Base-by-base conservation (phyloP, 1,140 invertebrate species). In the Megathymus violae region DNA sequence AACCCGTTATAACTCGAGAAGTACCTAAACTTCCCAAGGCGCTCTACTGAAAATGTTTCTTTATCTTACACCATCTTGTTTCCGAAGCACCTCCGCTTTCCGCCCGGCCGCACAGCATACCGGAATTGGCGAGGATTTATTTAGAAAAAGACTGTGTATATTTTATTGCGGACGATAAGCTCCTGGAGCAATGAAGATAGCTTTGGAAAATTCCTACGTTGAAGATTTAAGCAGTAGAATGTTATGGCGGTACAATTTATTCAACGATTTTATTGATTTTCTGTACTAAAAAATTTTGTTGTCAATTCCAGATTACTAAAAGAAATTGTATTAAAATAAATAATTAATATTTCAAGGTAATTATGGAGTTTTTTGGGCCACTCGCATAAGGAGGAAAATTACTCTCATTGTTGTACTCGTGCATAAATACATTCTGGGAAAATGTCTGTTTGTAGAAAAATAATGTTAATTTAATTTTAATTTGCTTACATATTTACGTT, bases 31-130 rank as follows among this genome's bases (percentile, higher is more conserved):
- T 6, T 36, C 34, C 34, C n/a, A 4, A 7, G 34, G 34, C 34
- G 34, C 72, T 80, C 77, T 75, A 82, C 79, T 88, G 85, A 85
- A 89, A 88, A 89, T 88, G 80, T 88, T 87, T 83, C 84, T 89
- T 88, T 89, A 88, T 89, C 87, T 89, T 87, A 82, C 79, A 85
- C 87, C 82, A 88, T 88, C 87, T 83, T 77, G 78, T 75, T 88
- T 89, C 83, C 86, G 82, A 76, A 82, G 70, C 60, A 81, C 77
- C 82, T 74, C 69, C 68, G 67, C 74, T 68, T 82, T 82, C 80
- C 83, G 77, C 76, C 64, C 71, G 76, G 69, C 78, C 74, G 77
- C 76, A 69, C 71, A 76, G 75, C 71, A 85, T 76, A 80, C 76
- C 83, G 81, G 83, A 84, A 81, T 74, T 66, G 77, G 71, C 58